Evolutionary conservation across 2,113 vertebrate genomes (phyloP).

Genomic region (Xenopus tropicalis): UCB_Xtro_10.0 CM004450.2:67886001-67886500

Average conservation of each 20-base stretch:
- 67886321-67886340: not conserved
- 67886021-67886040: too few relatives aligned
- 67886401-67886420: conserved; percentile 43
- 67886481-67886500: conserved; percentile 68
- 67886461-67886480: conserved; percentile 49
- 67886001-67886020: too few relatives aligned
- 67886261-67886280: not conserved
- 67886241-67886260: not conserved
- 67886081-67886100: too few relatives aligned
- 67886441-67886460: conserved; percentile 52
- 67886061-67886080: too few relatives aligned
- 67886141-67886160: not conserved
- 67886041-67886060: too few relatives aligned
- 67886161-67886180: not conserved
- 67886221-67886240: not conserved
- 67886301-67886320: not conserved
- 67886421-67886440: conserved; percentile 47
- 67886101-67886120: too few relatives aligned
- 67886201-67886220: not conserved
- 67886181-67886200: not conserved
- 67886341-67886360: not conserved
- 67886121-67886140: not conserved
- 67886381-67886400: not conserved
- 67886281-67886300: not conserved
- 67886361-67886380: not conserved